A percentile compares a stretch with the other conserved stretches of the same genome.
These are phyloP conservation scores for Pantherophis guttatus DNA, from an alignment of 2,113 vertebrate species.

Conservation along the genomic window DNA sequence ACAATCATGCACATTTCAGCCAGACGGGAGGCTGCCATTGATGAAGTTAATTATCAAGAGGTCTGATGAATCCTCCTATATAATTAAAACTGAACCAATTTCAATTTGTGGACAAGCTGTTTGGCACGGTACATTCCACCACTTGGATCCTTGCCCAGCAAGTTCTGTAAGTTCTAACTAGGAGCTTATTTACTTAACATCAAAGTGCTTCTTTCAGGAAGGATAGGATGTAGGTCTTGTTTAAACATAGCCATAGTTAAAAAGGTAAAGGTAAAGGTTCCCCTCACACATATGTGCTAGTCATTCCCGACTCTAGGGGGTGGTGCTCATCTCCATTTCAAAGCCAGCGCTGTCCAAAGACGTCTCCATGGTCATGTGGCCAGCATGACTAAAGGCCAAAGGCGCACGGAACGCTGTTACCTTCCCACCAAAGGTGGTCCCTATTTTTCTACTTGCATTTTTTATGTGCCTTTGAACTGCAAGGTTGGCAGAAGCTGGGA, in stretches of 20 bases:
- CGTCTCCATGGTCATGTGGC: too few species aligned
- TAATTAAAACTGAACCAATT: not conserved
- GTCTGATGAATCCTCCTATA: not conserved
- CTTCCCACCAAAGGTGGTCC: too few species aligned
- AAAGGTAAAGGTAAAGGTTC: too few species aligned
- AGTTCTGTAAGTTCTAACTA: not conserved
- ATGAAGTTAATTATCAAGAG: not conserved
- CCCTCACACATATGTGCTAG: too few species aligned
- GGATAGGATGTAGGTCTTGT: not conserved
- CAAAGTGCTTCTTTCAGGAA: not conserved
- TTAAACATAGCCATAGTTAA: not conserved
- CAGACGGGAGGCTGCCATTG: not conserved
- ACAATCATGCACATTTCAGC: not conserved
- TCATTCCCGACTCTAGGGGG: too few species aligned
- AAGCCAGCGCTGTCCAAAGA: too few species aligned
- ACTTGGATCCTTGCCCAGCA: not conserved
- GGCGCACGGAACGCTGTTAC: too few species aligned
- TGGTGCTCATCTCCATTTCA: too few species aligned
- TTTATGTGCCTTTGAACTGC: too few species aligned
- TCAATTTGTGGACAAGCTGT: not conserved
- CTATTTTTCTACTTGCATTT: too few species aligned
- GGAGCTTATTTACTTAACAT: not conserved
- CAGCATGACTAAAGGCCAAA: too few species aligned
- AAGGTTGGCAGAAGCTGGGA: too few species aligned
- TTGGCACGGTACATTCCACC: not conserved